Base-by-base conservation (phyloP, 1,140 invertebrate species). In the Theocolax elegans region DNA sequence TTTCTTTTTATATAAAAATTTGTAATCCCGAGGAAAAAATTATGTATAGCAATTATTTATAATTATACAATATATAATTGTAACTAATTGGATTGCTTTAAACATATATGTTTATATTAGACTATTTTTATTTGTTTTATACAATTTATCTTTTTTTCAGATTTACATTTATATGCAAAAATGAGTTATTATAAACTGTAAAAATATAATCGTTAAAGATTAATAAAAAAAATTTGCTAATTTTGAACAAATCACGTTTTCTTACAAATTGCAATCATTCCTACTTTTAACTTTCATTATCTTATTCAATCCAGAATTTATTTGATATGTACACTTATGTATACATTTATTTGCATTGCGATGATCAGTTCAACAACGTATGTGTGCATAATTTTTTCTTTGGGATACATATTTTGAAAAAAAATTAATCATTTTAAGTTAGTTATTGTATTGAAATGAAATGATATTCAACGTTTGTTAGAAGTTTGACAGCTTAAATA, bases 311-410 rank as follows among this genome's bases (percentile, higher is more conserved):
- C n/a, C n/a, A n/a, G n/a, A n/a, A n/a, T n/a, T n/a, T n/a, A n/a
- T n/a, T n/a, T n/a, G n/a, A n/a, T n/a, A n/a, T n/a, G n/a, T n/a
- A n/a, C n/a, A n/a, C n/a, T n/a, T n/a, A n/a, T n/a, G n/a, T n/a
- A n/a, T n/a, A n/a, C n/a, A n/a, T n/a, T n/a, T n/a, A n/a, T n/a
- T n/a, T n/a, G n/a, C n/a, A n/a, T n/a, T n/a, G n/a, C n/a, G n/a
- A n/a, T n/a, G n/a, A n/a, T n/a, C n/a, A n/a, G n/a, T n/a, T n/a
- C n/a, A n/a, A n/a, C n/a, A n/a, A n/a, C n/a, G n/a, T n/a, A n/a
- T n/a, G n/a, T 65, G 21, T 35, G 54, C 49, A 65, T 65, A 65
- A 35, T 54, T 66, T 53, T 25, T 56, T 66, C 15, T 31, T n/a
- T 31, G 51, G 51, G 25, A 38, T 56, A 56, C 54, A 29, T 17